These are phyloP conservation scores for Ptilorrhoa leucosticta DNA, from an alignment of 2,113 vertebrate genomes.

Conservation along the genomic window DNA sequence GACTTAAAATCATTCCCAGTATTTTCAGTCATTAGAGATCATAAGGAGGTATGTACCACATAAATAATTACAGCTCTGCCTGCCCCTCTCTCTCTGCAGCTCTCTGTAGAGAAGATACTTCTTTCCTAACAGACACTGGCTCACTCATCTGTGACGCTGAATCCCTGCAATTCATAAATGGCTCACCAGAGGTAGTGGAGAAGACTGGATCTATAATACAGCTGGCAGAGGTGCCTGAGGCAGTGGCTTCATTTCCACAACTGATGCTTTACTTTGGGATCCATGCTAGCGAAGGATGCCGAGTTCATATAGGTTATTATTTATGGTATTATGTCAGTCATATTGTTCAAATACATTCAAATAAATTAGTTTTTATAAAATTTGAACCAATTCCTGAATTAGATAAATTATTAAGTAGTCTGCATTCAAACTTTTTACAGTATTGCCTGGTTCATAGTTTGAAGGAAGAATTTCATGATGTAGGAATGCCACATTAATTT, in stretches of 20 bases:
- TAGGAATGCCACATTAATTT: conserved; percentile 19
- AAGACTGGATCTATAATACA: background rate
- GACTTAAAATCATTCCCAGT: background rate
- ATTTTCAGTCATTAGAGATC: background rate
- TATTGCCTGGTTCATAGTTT: background rate
- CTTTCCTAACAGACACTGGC: background rate
- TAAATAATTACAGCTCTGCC: background rate
- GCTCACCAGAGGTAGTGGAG: background rate
- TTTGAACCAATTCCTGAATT: background rate
- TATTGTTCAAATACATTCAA: background rate
- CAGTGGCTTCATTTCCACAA: background rate
- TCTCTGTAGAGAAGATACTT: background rate
- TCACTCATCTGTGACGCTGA: background rate
- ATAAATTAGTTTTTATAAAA: background rate
- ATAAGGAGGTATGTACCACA: background rate
- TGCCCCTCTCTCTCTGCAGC: background rate
- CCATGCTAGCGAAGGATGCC: background rate
- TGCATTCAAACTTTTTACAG: conserved; percentile 5
- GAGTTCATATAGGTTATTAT: background rate
- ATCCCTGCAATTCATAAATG: background rate
- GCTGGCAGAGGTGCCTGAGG: background rate
- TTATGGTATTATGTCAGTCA: background rate
- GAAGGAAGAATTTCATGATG: background rate
- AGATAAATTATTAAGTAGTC: conserved; percentile 5
- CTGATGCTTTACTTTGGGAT: background rate